These are phyloP conservation scores for Perodicticus potto DNA, from an alignment of 2,797 vertebrate species.

Conservation along the genomic window DNA sequence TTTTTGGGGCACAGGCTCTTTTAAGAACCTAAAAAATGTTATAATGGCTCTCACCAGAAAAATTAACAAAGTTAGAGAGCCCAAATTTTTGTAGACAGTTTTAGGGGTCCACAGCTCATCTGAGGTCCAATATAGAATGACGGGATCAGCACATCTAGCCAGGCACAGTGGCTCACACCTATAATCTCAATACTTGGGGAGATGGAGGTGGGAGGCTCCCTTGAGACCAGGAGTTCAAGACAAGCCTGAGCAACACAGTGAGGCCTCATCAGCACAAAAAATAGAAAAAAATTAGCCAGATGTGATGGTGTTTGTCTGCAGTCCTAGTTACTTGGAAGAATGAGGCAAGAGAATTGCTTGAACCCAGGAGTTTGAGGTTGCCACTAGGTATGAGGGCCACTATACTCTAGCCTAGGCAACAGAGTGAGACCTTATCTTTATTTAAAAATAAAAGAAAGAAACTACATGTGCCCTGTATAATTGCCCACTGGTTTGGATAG, in stretches of 20 bases:
- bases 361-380: background rate
- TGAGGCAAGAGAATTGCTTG: background rate
- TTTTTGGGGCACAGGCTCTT: background rate
- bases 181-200: background rate
- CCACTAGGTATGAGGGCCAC: background rate
- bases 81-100: background rate
- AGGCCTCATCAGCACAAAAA: background rate
- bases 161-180: background rate
- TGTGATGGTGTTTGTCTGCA: background rate
- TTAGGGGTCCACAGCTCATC: background rate
- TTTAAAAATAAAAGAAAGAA: background rate
- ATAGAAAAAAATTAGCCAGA: background rate
- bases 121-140: background rate
- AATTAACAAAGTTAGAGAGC: background rate
- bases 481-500: background rate
- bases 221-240: background rate
- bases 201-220: background rate
- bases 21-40: conserved; percentile 7
- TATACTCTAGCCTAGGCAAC: background rate
- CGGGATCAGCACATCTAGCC: background rate
- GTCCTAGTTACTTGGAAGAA: background rate
- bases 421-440: background rate
- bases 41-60: background rate
- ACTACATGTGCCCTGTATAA: background rate
- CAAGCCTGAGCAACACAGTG: background rate